These are phyloP conservation scores for Lethenteron reissneri DNA, from an alignment of 2,113 vertebrate genomes.

Conservation along the genomic window DNA sequence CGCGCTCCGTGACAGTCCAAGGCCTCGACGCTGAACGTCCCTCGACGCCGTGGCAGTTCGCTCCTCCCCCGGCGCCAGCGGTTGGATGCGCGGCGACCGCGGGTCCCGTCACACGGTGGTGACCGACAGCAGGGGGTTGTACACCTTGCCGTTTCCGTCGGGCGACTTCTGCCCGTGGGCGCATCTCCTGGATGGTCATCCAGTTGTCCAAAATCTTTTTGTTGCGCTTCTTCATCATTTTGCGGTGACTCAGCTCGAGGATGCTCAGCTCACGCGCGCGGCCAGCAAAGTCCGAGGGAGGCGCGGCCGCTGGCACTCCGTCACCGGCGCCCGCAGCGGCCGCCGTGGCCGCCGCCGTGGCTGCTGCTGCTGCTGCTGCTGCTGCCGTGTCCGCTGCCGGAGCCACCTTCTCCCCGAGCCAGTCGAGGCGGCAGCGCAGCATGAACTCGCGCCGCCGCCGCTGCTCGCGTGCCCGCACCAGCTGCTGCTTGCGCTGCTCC, in stretches of 20 bases:
- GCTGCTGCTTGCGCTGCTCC: constrained; percentile 78
- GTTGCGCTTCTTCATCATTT: constrained; percentile 97
- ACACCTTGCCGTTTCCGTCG: constrained; percentile 46
- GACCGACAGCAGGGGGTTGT: constrained; percentile 91
- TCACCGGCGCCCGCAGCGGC: neutral
- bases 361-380: neutral
- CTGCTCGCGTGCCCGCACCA: constrained; percentile 73
- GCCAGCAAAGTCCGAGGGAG: constrained; percentile 55
- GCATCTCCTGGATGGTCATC: constrained; percentile 99
- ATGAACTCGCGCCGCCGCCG: constrained; percentile 64
- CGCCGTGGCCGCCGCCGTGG: neutral
- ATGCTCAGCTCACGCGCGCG: constrained; percentile 67
- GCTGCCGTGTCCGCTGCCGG: neutral
- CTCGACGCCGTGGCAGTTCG: no score
- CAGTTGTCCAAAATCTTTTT: constrained; percentile 98
- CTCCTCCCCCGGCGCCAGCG: no score
- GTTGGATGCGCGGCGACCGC: no score
- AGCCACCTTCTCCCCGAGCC: constrained; percentile 39
- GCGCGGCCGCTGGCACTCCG: neutral
- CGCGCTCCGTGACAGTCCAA: no score
- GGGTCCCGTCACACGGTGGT: constrained; percentile 53
- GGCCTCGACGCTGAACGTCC: no score
- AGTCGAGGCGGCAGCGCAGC: constrained; percentile 75
- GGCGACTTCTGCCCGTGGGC: constrained; percentile 76
- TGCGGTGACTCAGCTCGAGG: constrained; percentile 86